A percentile compares a stretch with the other conserved stretches of the same genome.
These are phyloP conservation scores for Oncorhynchus clarkii DNA, from an alignment of 2,113 vertebrate species.

Conservation along the genomic window DNA sequence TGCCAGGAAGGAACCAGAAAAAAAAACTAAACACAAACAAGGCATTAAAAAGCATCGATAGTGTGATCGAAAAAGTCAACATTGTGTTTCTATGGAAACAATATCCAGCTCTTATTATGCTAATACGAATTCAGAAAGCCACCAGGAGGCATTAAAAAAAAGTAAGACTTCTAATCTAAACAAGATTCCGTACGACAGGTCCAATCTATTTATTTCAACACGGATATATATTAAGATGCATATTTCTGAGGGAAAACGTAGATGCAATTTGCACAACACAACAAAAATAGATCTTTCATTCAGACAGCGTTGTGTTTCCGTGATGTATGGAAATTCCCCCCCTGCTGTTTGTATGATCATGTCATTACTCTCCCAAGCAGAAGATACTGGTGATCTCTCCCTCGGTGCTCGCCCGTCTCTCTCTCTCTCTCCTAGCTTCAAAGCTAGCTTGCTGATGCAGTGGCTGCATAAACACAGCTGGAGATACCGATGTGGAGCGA, in stretches of 20 bases:
- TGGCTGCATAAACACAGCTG: neutral
- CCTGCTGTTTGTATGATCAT: neutral
- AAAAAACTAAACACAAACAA: neutral
- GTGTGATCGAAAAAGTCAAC: slow-evolving; percentile 10
- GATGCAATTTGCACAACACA: neutral
- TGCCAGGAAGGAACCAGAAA: neutral
- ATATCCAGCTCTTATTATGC: neutral
- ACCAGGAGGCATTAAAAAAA: neutral
- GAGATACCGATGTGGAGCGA: neutral
- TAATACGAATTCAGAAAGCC: neutral
- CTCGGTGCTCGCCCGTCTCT: neutral
- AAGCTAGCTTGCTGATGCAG: neutral
- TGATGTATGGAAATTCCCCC: neutral
- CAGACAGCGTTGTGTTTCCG: neutral
- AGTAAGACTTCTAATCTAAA: neutral
- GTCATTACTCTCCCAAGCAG: neutral
- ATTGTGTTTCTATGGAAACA: slow-evolving; percentile 21
- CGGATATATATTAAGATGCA: neutral
- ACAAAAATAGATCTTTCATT: neutral
- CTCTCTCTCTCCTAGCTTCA: neutral
- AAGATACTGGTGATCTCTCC: neutral
- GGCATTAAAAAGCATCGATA: neutral
- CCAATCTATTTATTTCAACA: neutral
- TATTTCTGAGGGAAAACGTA: neutral
- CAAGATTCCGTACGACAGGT: neutral